Conservation (phyloP, 1,140 invertebrate genomes). For the Bombus sibiricus region DNA sequence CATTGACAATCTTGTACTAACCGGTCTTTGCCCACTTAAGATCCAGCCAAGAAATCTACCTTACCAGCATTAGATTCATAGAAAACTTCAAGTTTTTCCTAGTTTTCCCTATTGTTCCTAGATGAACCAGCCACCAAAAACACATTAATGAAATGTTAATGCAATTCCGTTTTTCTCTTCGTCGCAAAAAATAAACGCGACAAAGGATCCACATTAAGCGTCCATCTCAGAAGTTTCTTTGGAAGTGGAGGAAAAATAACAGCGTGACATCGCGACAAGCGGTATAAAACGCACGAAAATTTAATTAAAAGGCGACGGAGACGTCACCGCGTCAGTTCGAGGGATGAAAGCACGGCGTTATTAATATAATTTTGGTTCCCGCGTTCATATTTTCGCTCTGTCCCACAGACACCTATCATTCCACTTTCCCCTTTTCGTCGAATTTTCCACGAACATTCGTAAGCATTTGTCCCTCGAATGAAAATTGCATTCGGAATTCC, state of each 20-base stretch:
- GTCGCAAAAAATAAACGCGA: background rate
- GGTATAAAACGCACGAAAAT: constrained; percentile 74
- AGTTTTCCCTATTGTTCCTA: background rate
- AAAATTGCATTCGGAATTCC: constrained; percentile 28
- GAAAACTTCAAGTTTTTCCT: background rate
- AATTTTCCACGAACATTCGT: constrained; percentile 62
- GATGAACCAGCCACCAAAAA: no score
- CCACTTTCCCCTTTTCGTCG: constrained; percentile 36
- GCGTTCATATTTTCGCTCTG: constrained; percentile 72
- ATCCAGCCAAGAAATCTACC: constrained; percentile 54
- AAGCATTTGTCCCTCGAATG: constrained; percentile 55
- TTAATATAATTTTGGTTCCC: constrained; percentile 76
- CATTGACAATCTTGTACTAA: background rate
- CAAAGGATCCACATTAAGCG: background rate
- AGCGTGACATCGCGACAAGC: constrained; percentile 51
- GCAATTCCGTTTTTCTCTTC: background rate
- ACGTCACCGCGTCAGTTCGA: constrained; percentile 38
- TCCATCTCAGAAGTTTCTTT: background rate
- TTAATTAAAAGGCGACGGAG: constrained; percentile 74
- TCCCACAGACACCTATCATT: constrained; percentile 39
- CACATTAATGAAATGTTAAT: background rate
- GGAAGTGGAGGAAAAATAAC: constrained; percentile 44
- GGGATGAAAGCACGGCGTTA: constrained; percentile 66
- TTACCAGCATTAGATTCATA: constrained; percentile 66
- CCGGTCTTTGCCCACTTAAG: background rate